Conservation (phyloP, 2,888 invertebrate genomes). For the Geophilus truncorum region DNA sequence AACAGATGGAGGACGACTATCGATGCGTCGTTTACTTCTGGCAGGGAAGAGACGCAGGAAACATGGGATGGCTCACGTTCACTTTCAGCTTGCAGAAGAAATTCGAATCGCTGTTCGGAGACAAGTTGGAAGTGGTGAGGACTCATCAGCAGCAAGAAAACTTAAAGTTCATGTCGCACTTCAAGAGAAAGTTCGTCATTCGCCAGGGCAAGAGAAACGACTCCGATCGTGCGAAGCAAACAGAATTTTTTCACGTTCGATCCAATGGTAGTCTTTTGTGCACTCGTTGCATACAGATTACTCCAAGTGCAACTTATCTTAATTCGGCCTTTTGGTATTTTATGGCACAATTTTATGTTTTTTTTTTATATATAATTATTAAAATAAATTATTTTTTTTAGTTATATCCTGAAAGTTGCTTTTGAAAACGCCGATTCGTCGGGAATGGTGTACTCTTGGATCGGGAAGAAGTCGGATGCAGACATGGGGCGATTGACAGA, state of each 20-base stretch:
- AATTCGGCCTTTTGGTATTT: constrained; percentile 92
- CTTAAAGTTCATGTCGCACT: constrained; percentile 96
- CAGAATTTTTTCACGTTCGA: constrained; percentile 90
- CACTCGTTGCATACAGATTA: constrained; percentile 84
- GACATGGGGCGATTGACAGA: constrained; percentile 81
- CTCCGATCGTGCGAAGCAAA: constrained; percentile 48
- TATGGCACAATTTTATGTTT: background rate
- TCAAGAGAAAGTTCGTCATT: constrained; percentile 89
- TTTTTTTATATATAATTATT: background rate
- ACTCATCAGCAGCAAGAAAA: constrained; percentile 99
- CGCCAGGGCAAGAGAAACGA: constrained; percentile 75
- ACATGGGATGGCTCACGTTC: constrained; percentile 99
- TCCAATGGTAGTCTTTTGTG: constrained; percentile 94
- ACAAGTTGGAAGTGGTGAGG: constrained; percentile 87
- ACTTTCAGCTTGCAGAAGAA: constrained; percentile 91
- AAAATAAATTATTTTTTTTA: constrained; percentile 46
- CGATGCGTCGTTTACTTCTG: constrained; percentile 99
- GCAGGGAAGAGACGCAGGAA: constrained; percentile 86
- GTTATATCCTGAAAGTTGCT: constrained; percentile 82
- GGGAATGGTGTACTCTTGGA: constrained; percentile 95
- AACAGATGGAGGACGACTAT: constrained; percentile 61
- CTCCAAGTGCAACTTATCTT: constrained; percentile 73
- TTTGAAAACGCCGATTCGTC: constrained; percentile 69
- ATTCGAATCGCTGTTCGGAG: constrained; percentile 79
- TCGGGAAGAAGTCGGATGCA: constrained; percentile 75